Percentiles rank a stretch among this genome's conserved stretches.
Conservation (phyloP, 1,140 invertebrate genomes). For the Penaeus vannamei region DNA sequence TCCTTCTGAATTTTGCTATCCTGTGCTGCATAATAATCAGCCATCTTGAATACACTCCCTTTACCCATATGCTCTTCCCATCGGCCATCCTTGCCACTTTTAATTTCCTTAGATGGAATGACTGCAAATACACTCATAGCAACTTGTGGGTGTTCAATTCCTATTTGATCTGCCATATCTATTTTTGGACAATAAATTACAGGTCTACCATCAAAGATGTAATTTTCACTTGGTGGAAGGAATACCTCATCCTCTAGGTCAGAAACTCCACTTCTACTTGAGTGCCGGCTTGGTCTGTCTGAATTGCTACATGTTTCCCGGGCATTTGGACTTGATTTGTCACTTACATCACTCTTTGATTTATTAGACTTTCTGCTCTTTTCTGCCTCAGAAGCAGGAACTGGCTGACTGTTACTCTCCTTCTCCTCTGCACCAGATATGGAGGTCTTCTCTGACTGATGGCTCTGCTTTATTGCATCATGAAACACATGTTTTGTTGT, state of each 20-base stretch:
- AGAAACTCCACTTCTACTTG: slow-evolving; percentile 57
- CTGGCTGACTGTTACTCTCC: neutral
- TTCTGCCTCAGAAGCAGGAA: neutral
- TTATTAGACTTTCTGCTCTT: neutral
- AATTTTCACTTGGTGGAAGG: slow-evolving; percentile 41
- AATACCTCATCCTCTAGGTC: slow-evolving; percentile 57
- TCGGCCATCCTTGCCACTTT: neutral
- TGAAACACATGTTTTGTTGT: too few relatives aligned
- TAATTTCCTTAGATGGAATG: slow-evolving; percentile 30
- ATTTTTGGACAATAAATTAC: slow-evolving; percentile 36
- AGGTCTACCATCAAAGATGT: slow-evolving; percentile 28
- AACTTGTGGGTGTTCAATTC: slow-evolving; percentile 10
- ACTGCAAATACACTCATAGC: slow-evolving; percentile 53
- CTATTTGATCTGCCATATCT: slow-evolving; percentile 32
- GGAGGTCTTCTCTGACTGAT: too few relatives aligned
- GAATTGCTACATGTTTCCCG: slow-evolving; percentile 24
- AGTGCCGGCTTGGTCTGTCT: slow-evolving; percentile 43
- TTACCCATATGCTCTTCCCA: neutral
- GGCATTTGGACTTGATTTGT: slow-evolving; percentile 22
- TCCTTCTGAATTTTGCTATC: too few relatives aligned
- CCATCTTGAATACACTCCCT: neutral
- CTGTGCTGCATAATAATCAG: neutral
- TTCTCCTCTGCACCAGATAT: too few relatives aligned
- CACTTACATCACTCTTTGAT: slow-evolving; percentile 39
- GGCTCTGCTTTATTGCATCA: too few relatives aligned